Percentiles rank a stretch among this genome's conserved stretches.
phyloP scores from a whole-genome alignment of 2,797 vertebrate genomes.

The Chloroceryle amazona region DNA sequence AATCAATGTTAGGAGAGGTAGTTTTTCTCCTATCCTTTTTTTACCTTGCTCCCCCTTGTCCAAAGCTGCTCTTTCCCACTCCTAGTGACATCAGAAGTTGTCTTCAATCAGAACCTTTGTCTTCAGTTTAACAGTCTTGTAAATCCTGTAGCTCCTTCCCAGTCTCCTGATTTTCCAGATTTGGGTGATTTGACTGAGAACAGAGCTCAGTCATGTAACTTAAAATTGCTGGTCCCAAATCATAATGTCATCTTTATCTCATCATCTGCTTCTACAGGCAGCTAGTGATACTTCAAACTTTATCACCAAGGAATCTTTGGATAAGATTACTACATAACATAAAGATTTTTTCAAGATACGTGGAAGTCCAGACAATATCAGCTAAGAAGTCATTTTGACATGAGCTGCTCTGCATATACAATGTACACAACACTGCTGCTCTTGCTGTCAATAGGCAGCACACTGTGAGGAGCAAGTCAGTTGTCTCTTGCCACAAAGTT shows the following conservation, averaged over 20 bases:
- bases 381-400: not conserved
- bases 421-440: not conserved
- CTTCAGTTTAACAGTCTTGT: not conserved
- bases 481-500: not conserved
- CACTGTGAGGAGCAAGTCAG: not conserved
- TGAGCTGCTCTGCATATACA: not conserved
- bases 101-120: not conserved
- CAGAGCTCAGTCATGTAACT: not conserved
- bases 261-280: not conserved
- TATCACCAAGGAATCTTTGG: not conserved
- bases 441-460: not conserved
- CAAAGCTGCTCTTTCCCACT: not conserved
- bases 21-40: not conserved
- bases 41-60: not conserved
- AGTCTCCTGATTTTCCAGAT: accelerated
- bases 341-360: not conserved
- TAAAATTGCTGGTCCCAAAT: not conserved
- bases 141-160: not conserved
- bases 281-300: not conserved
- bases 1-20: not conserved
- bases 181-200: not conserved
- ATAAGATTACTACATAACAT: not conserved
- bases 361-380: not conserved
- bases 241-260: not conserved
- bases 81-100: not conserved